Conservation (phyloP, 2,113 vertebrate genomes). For the Oncorhynchus gorbuscha region DNA sequence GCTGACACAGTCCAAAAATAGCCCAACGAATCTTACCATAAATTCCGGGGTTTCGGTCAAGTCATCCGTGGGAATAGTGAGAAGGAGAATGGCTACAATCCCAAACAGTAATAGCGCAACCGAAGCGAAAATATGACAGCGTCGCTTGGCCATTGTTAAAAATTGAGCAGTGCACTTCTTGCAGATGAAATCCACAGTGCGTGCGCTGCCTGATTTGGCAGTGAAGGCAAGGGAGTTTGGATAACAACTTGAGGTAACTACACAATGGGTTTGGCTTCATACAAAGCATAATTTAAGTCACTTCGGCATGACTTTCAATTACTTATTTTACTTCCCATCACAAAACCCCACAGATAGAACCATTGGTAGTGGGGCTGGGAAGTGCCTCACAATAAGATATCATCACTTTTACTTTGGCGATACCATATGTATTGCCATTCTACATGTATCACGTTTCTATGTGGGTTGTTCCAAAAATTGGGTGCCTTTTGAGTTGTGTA, state of each 20-base stretch:
- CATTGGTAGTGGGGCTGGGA: no score
- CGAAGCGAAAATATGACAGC: constrained; percentile 50
- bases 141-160: constrained; percentile 53
- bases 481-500: no score
- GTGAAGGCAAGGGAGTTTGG: no score
- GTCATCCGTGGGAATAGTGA: constrained; percentile 77
- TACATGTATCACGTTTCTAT: no score
- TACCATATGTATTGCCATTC: no score
- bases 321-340: no score
- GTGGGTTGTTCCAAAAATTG: no score
- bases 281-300: neutral
- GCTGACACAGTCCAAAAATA: constrained; percentile 23
- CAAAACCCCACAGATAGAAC: no score
- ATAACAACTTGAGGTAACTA: neutral
- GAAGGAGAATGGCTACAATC: constrained; percentile 79
- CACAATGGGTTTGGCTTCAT: neutral
- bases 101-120: constrained; percentile 74
- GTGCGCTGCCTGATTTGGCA: neutral
- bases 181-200: neutral
- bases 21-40: constrained; percentile 75
- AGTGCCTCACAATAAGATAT: no score
- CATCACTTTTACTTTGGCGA: no score
- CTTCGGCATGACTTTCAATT: no score
- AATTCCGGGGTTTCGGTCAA: constrained; percentile 71
- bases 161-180: neutral